These are phyloP conservation scores for Lophotriccus pileatus DNA, from an alignment of 2,797 vertebrate genomes.

Conservation along the genomic window DNA sequence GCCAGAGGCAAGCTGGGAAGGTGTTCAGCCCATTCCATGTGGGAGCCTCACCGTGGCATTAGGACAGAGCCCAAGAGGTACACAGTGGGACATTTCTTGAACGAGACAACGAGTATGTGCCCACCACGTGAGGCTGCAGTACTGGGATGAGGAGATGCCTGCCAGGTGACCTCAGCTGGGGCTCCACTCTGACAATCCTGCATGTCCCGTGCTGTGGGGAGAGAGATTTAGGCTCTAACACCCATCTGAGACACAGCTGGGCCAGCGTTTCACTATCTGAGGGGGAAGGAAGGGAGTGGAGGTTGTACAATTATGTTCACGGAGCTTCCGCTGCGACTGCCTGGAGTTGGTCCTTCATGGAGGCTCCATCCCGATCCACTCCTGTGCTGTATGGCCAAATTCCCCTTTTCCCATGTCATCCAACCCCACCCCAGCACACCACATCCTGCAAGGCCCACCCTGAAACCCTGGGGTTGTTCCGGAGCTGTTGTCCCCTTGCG, in stretches of 20 bases:
- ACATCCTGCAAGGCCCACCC: neutral
- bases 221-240: neutral
- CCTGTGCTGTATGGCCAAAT: neutral
- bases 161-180: neutral
- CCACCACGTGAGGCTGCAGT: neutral
- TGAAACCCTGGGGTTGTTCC: neutral
- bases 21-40: fast-evolving
- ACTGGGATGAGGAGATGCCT: neutral
- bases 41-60: fast-evolving
- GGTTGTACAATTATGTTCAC: neutral
- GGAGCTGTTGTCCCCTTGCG: neutral
- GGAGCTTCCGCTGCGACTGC: neutral
- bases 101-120: neutral
- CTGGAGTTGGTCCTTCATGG: neutral
- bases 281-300: neutral
- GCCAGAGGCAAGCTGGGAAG: neutral
- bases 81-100: neutral
- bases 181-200: neutral
- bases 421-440: neutral
- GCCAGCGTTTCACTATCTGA: neutral
- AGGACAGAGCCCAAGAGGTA: neutral
- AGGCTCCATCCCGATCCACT: neutral
- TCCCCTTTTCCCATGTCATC: neutral
- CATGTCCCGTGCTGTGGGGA: neutral
- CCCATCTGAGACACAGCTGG: fast-evolving